phyloP scores from a whole-genome alignment of 2,797 vertebrate genomes.

The Pelobates cultripes region DNA sequence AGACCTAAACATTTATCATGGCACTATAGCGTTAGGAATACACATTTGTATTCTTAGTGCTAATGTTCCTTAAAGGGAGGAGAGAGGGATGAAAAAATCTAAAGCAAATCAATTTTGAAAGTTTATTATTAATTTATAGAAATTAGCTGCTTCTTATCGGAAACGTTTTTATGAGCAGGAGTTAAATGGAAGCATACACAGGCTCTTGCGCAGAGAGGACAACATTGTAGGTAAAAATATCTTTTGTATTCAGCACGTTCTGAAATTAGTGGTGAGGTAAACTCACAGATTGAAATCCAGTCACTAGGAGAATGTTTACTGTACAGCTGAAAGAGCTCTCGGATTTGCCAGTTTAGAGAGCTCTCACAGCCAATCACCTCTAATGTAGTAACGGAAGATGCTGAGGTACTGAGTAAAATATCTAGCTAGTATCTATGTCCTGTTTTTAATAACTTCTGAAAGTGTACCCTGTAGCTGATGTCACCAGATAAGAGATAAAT shows the following conservation, averaged over 20 bases:
- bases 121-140: too few species aligned
- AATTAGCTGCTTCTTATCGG: background rate
- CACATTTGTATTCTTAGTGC: too few species aligned
- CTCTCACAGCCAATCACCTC: slow-evolving; percentile 75
- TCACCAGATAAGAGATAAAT: slow-evolving; percentile 88
- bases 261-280: slow-evolving; percentile 98
- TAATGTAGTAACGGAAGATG: slow-evolving; percentile 78
- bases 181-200: slow-evolving; percentile 82
- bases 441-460: slow-evolving; percentile 84
- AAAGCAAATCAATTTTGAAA: too few species aligned
- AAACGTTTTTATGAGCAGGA: slow-evolving; percentile 49
- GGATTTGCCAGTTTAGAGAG: slow-evolving; percentile 77
- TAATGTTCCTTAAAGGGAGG: too few species aligned
- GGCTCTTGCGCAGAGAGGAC: slow-evolving; percentile 81
- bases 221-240: slow-evolving; percentile 85
- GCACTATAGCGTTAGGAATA: too few species aligned
- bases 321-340: slow-evolving; percentile 71
- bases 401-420: slow-evolving; percentile 76
- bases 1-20: too few species aligned
- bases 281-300: slow-evolving; percentile 85
- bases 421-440: slow-evolving; percentile 73
- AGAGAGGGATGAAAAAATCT: too few species aligned
- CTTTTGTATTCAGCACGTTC: slow-evolving; percentile 87
- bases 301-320: slow-evolving; percentile 78
- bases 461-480: slow-evolving; percentile 82